phyloP scores from a whole-genome alignment of 1,140 invertebrate species.

The Penaeus vannamei region DNA sequence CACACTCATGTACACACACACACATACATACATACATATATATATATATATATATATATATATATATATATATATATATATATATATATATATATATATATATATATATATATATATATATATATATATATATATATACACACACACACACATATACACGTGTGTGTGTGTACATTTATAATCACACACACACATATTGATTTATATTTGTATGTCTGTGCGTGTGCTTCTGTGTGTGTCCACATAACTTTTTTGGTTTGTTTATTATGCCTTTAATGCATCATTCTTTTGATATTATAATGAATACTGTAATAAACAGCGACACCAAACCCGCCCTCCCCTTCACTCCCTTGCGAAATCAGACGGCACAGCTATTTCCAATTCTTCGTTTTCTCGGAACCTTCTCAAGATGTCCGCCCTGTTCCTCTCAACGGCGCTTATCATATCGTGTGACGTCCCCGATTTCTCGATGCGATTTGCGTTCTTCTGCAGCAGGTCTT shows the following conservation, averaged over 20 bases:
- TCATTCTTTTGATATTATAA: too few relatives aligned
- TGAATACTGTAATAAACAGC: too few relatives aligned
- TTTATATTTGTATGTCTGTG: too few relatives aligned
- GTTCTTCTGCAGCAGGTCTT: slow-evolving; percentile 25
- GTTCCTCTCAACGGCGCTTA: slow-evolving; percentile 23
- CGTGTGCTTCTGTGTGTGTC: not conserved
- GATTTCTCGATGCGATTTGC: slow-evolving; percentile 28
- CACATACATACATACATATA: not conserved
- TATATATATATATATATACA: not conserved
- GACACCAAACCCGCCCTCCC: too few relatives aligned
- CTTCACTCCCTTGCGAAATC: too few relatives aligned
- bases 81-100: not conserved
- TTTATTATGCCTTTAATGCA: not conserved
- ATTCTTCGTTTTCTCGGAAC: not conserved
- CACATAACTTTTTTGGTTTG: not conserved
- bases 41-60: not conserved
- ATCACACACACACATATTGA: too few relatives aligned
- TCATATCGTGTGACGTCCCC: slow-evolving; percentile 1
- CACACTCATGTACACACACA: not conserved
- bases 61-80: slow-evolving; percentile 14
- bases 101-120: not conserved
- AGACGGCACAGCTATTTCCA: not conserved
- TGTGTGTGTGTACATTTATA: not conserved
- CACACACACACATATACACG: not conserved
- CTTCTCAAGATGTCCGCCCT: slow-evolving; percentile 18